Percentiles rank a stretch among this genome's conserved stretches.
These are phyloP conservation scores for Perdita meconis DNA, from an alignment of 2,888 invertebrate genomes.

Conservation along the genomic window DNA sequence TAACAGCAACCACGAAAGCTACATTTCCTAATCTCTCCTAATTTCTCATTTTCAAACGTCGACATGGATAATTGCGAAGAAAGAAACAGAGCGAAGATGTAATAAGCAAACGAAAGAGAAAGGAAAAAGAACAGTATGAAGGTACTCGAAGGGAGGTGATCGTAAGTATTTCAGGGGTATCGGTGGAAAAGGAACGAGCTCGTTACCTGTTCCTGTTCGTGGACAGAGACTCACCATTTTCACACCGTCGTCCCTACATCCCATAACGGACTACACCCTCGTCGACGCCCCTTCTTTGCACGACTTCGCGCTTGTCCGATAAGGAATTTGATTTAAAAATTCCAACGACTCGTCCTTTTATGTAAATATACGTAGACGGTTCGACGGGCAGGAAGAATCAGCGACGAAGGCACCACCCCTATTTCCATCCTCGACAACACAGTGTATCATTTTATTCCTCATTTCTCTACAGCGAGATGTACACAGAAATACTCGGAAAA, in stretches of 20 bases:
- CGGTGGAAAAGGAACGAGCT: slow-evolving; percentile 66
- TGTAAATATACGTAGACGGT: slow-evolving; percentile 77
- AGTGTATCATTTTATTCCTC: slow-evolving; percentile 41
- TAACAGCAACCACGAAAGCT: slow-evolving; percentile 18
- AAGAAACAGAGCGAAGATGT: slow-evolving; percentile 10
- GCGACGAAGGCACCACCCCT: slow-evolving; percentile 55
- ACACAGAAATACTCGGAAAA: not conserved
- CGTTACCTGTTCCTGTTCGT: slow-evolving; percentile 68
- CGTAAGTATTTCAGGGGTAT: slow-evolving; percentile 56
- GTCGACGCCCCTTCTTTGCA: slow-evolving; percentile 49
- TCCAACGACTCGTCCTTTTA: slow-evolving; percentile 79
- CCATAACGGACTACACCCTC: slow-evolving; percentile 26
- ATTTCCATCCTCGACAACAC: slow-evolving; percentile 19
- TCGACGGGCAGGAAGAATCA: slow-evolving; percentile 72
- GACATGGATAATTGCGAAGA: slow-evolving; percentile 51
- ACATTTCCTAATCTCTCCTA: slow-evolving; percentile 74
- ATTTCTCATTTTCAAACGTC: slow-evolving; percentile 71
- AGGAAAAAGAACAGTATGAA: not conserved
- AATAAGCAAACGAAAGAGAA: slow-evolving; percentile 8
- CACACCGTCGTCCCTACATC: slow-evolving; percentile 56
- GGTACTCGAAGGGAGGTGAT: slow-evolving; percentile 36
- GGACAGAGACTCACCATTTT: slow-evolving; percentile 72
- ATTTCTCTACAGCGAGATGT: not conserved
- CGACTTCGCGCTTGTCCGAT: slow-evolving; percentile 75
- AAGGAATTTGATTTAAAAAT: slow-evolving; percentile 83